These are phyloP conservation scores for Ceyx cyanopectus DNA, from an alignment of 2,113 vertebrate species.

Conservation along the genomic window DNA sequence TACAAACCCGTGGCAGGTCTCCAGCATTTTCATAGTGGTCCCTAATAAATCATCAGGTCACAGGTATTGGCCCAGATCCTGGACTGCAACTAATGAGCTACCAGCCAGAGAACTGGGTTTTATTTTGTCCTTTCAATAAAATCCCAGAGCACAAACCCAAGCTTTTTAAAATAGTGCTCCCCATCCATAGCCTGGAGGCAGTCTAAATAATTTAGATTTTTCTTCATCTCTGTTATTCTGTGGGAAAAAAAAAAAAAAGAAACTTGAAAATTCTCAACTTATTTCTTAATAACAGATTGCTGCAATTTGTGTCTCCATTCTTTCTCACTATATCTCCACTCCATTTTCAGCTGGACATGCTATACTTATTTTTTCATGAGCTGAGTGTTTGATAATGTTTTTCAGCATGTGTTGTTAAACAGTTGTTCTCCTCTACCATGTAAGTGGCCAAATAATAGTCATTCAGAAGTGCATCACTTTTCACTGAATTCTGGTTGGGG, in stretches of 20 bases:
- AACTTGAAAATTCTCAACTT: slow-evolving; percentile 21
- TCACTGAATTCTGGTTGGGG: not conserved
- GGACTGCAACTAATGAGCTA: slow-evolving; percentile 39
- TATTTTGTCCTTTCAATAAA: slow-evolving; percentile 55
- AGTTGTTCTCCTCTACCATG: not conserved
- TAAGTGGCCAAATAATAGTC: not conserved
- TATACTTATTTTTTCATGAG: not conserved
- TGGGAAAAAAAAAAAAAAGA: not conserved
- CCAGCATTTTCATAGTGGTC: not conserved
- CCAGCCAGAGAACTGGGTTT: slow-evolving; percentile 8
- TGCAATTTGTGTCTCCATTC: slow-evolving; percentile 10
- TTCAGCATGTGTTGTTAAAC: not conserved
- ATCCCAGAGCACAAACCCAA: slow-evolving; percentile 19
- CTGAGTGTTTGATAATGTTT: not conserved
- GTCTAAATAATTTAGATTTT: slow-evolving; percentile 62
- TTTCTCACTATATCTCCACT: not conserved
- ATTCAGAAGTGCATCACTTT: not conserved
- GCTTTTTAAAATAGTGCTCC: slow-evolving; percentile 45
- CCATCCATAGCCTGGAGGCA: slow-evolving; percentile 30
- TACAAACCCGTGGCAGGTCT: not conserved
- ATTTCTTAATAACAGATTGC: slow-evolving; percentile 27
- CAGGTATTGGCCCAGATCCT: not conserved
- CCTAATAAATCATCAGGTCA: slow-evolving; percentile 26
- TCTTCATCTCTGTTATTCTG: slow-evolving; percentile 24
- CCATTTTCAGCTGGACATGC: not conserved